Percentiles rank a stretch among this genome's conserved stretches.
phyloP scores from a whole-genome alignment of 2,113 vertebrate species.

The Ceyx cyanopectus region DNA sequence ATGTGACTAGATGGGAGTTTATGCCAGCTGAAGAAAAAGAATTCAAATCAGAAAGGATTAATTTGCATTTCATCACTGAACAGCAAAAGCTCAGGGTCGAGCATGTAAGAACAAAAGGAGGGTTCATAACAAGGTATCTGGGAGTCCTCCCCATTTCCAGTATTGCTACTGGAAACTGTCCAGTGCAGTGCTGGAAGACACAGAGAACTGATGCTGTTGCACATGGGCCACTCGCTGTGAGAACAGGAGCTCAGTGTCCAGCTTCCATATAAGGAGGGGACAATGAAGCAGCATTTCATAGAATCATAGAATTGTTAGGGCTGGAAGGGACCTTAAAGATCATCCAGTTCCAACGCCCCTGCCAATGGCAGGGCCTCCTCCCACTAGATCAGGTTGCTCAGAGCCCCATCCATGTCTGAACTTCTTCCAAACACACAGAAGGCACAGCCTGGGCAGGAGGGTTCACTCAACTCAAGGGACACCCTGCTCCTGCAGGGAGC shows the following conservation, averaged over 20 bases:
- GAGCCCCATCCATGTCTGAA: accelerated
- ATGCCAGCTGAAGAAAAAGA: background rate
- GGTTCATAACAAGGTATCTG: background rate
- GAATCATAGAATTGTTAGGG: too few relatives aligned
- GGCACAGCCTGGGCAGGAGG: accelerated
- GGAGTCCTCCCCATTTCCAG: background rate
- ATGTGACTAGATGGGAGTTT: background rate
- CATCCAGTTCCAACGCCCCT: too few relatives aligned
- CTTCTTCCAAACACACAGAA: background rate
- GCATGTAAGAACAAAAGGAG: background rate
- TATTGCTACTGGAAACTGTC: background rate
- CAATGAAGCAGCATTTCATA: background rate
- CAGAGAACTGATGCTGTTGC: background rate
- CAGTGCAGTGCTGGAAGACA: background rate
- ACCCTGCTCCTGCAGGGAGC: background rate
- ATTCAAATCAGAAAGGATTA: background rate
- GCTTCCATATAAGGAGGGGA: background rate
- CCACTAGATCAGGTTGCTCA: too few relatives aligned
- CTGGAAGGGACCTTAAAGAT: too few relatives aligned
- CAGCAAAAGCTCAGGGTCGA: background rate
- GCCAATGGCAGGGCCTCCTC: too few relatives aligned
- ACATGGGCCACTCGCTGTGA: background rate
- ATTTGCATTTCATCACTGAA: background rate
- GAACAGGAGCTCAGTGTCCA: background rate
- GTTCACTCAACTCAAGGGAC: background rate